These are phyloP conservation scores for Bolinopsis microptera DNA, from an alignment of 37 sponge, comb jelly and placozoan species.

Conservation along the genomic window DNA sequence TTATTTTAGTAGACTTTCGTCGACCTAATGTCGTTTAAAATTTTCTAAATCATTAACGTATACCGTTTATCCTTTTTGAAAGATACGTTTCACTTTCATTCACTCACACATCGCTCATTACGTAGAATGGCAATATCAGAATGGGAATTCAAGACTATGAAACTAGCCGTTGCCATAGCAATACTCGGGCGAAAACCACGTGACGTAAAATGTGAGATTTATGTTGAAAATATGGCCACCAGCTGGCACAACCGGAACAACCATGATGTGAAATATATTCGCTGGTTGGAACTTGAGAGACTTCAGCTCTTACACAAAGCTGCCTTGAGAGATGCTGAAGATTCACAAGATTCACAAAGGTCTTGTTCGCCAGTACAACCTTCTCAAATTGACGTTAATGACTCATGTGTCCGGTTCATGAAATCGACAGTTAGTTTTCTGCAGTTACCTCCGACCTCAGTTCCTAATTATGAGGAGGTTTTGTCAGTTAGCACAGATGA, in stretches of 20 bases:
- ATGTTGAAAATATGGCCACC: not conserved
- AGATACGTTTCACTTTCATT: not conserved
- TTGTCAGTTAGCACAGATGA: slow-evolving; percentile 15
- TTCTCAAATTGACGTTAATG: not conserved
- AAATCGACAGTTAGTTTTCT: not conserved
- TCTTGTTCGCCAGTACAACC: not conserved
- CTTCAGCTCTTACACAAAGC: slow-evolving; percentile 49
- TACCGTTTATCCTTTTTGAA: no score
- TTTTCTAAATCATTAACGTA: no score
- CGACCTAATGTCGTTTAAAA: no score
- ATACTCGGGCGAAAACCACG: not conserved
- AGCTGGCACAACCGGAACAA: slow-evolving; percentile 42
- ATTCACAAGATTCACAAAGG: not conserved
- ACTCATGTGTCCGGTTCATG: not conserved
- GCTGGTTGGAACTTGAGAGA: slow-evolving; percentile 41
- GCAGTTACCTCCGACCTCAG: not conserved
- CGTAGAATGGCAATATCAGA: slow-evolving; percentile 22
- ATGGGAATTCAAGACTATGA: slow-evolving; percentile 20
- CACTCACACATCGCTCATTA: not conserved
- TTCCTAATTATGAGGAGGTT: not conserved
- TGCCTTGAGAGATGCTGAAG: not conserved
- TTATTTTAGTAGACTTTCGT: no score
- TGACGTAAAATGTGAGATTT: not conserved
- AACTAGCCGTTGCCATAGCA: slow-evolving; percentile 39
- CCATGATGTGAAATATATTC: slow-evolving; percentile 41